Base-by-base conservation (phyloP, 2,797 vertebrate species). In the Gadopsis bispinosus region DNA sequence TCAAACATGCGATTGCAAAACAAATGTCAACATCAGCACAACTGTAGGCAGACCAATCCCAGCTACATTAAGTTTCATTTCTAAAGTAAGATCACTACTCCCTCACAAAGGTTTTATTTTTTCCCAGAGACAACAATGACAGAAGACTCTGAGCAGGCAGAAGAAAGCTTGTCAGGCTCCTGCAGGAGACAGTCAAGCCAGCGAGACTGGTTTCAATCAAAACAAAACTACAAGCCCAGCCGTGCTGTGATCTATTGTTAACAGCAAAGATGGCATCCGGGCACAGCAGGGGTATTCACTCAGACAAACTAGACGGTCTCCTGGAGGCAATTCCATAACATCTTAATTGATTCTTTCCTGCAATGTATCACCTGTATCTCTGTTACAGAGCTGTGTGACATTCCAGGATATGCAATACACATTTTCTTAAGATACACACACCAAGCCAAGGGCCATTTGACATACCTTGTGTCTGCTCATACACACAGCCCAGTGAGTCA, bases 151-250 rank as follows among this genome's bases (percentile, higher is more conserved):
- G 50, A 69, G 73, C 69, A 74, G 54, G 54, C 75, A 75, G 69
- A 85, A 37, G 31, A 79, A 64, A 66, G 58, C 56, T 67, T 65
- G 60, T 81, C 59, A 78, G 50, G 59, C 73, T 77, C 73, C 79
- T 62, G 78, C 47, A 33, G 20, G 61, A 80, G 79, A 85, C 73
- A 74, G 84, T 86, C 75, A 72, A 80, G 81, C 74, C 73, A 84
- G 85, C 11, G 1, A 88, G 85, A 85, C 87, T 85, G 79, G 84
- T 91, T 91, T 85, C 79, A 91, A 88, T 91, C 87, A 87, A 84
- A 92, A 90, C 86, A 91, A 80, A 83, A 74, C 50, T 83, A 79
- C 75, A 45, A 83, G 62, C 73, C 77, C 53, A 73, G 77, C 77
- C 22, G 80, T 5, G 67, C 59, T 74, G 3, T 64, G 66, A 81